Percentiles rank a stretch among this genome's conserved stretches.
phyloP scores from a whole-genome alignment of 2,797 vertebrate genomes.

The Clarias pachynema region DNA sequence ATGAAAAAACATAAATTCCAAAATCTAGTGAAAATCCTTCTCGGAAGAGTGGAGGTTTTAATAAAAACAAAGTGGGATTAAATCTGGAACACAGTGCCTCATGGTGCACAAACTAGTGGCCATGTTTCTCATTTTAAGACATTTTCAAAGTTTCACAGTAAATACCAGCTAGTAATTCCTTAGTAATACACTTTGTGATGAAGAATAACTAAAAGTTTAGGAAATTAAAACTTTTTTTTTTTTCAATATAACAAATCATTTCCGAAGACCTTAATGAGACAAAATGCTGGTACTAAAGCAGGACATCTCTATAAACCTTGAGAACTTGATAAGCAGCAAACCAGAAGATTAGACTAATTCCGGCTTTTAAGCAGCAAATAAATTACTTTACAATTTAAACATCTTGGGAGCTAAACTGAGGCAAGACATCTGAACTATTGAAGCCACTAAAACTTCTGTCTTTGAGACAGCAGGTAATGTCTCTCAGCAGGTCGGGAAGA shows the following conservation, averaged over 20 bases:
- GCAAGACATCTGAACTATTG: background rate
- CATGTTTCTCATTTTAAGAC: background rate
- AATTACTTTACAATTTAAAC: background rate
- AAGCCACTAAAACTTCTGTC: background rate
- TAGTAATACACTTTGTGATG: too few species aligned
- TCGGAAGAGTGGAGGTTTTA: background rate
- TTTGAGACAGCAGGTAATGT: background rate
- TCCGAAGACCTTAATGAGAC: background rate
- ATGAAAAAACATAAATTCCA: background rate
- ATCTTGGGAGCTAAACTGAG: constrained; percentile 3
- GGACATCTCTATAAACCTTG: background rate
- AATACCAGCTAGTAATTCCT: background rate
- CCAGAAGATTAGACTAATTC: constrained; percentile 6
- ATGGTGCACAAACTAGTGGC: background rate
- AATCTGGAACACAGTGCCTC: too few species aligned
- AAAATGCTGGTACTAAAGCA: background rate
- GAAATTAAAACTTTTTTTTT: background rate
- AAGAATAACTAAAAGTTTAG: background rate
- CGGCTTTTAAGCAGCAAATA: background rate
- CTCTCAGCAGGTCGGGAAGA: constrained; percentile 4
- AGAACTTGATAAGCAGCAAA: constrained; percentile 7
- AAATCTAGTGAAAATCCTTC: background rate
- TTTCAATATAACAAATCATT: background rate
- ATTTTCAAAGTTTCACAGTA: background rate
- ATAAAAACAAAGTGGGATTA: background rate